phyloP scores from a whole-genome alignment of 2,113 vertebrate genomes.

The Hippolais icterina region DNA sequence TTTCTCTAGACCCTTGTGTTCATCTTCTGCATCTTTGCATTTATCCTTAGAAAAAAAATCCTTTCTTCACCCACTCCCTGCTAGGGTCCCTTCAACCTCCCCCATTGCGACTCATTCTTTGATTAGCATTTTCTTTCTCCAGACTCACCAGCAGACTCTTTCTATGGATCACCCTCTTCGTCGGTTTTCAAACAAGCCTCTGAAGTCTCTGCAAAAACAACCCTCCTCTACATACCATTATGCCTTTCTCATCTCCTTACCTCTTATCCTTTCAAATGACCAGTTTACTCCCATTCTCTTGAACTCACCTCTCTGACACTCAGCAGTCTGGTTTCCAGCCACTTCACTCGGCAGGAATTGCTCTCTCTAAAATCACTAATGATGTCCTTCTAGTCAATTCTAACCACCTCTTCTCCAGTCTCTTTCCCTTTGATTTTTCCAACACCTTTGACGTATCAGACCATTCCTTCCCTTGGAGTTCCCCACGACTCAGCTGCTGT shows the following conservation, averaged over 20 bases:
- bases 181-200: constrained; percentile 58
- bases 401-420: constrained; percentile 30
- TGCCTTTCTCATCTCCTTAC: constrained; percentile 48
- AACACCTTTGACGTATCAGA: constrained; percentile 36
- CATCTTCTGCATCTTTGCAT: not conserved
- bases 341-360: constrained; percentile 63
- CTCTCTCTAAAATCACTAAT: constrained; percentile 65
- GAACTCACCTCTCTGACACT: constrained; percentile 62
- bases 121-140: constrained; percentile 9
- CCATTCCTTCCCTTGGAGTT: not conserved
- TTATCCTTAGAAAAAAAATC: not conserved
- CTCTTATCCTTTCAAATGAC: constrained; percentile 62
- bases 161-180: not conserved
- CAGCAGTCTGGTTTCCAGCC: constrained; percentile 61
- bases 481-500: not conserved
- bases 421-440: constrained; percentile 57
- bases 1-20: not conserved
- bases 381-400: constrained; percentile 61
- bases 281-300: constrained; percentile 61
- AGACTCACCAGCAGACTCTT: not conserved
- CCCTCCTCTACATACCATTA: constrained; percentile 51
- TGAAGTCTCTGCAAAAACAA: constrained; percentile 51
- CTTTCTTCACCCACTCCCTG: not conserved
- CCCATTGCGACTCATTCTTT: not conserved
- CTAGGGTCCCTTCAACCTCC: not conserved